Evolutionary conservation across 2,888 invertebrate genomes (phyloP).

Genomic region (Hydropsyche betteni): DNA sequence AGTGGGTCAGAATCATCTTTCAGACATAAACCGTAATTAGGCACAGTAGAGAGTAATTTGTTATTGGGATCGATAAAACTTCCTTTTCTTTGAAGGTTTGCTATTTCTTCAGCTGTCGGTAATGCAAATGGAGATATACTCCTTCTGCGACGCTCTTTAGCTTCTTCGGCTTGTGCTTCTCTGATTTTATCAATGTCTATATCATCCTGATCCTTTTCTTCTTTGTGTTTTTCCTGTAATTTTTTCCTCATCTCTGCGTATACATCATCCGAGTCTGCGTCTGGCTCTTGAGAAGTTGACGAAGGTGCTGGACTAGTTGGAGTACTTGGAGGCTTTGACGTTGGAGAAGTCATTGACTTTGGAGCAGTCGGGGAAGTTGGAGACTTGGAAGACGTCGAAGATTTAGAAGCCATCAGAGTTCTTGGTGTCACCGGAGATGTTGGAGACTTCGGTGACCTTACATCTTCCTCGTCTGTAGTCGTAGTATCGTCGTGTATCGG

Average conservation of each 20-base stretch:
- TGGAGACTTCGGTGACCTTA: conserved; percentile 57
- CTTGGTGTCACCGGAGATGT: conserved; percentile 49
- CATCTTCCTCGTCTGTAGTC: conserved; percentile 64
- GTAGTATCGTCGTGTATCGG: conserved; percentile 73
- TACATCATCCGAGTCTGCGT: conserved; percentile 64
- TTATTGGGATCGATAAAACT: conserved; percentile 65
- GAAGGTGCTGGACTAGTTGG: too few relatives aligned
- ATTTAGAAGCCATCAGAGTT: too few relatives aligned
- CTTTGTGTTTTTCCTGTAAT: conserved; percentile 59
- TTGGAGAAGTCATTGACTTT: too few relatives aligned
- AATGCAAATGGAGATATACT: conserved; percentile 66
- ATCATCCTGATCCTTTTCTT: conserved; percentile 62
- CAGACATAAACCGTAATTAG: conserved; percentile 59
- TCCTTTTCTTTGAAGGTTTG: conserved; percentile 60
- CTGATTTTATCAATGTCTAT: conserved; percentile 62
- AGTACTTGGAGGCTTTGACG: too few relatives aligned
- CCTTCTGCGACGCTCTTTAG: conserved; percentile 62
- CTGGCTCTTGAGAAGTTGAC: conserved; percentile 56
- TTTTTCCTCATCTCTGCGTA: conserved; percentile 65
- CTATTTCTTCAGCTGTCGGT: conserved; percentile 60
- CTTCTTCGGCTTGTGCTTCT: conserved; percentile 62
- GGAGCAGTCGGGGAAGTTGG: too few relatives aligned
- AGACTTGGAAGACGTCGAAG: too few relatives aligned
- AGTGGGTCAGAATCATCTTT: conserved; percentile 55
- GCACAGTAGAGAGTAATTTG: conserved; percentile 60